Conservation (phyloP, 2,113 vertebrate species). For the Epinephelus cyanopodus region DNA sequence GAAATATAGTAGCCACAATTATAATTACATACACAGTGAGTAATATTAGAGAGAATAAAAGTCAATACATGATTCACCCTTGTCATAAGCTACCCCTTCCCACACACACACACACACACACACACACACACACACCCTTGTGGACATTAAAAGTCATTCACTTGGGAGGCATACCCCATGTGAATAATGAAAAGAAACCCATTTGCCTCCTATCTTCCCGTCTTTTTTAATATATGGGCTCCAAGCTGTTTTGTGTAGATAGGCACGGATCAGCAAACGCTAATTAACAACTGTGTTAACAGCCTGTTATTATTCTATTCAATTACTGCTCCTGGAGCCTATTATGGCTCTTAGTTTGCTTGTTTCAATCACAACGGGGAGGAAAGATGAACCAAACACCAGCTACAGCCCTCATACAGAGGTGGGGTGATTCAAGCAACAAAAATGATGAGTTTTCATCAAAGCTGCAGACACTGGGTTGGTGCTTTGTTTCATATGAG, state of each 20-base stretch:
- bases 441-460: not conserved
- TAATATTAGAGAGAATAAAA: conserved; percentile 11
- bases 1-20: conserved; percentile 14
- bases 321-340: conserved; percentile 79
- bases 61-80: conserved; percentile 1
- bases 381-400: conserved; percentile 42
- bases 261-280: conserved; percentile 76
- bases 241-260: conserved; percentile 80
- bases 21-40: conserved; percentile 2
- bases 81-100: not conserved
- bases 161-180: conserved; percentile 32
- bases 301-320: conserved; percentile 78
- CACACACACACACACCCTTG: conserved; percentile 8
- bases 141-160: conserved; percentile 51
- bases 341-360: conserved; percentile 70
- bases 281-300: conserved; percentile 81
- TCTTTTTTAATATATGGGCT: conserved; percentile 67
- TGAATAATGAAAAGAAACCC: conserved; percentile 59
- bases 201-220: conserved; percentile 56
- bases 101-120: not conserved
- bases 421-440: not conserved
- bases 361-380: conserved; percentile 63
- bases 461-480: not conserved
- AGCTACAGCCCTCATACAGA: conserved; percentile 30
- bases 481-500: conserved; percentile 2